Evolutionary conservation across 2,888 invertebrate species (phyloP), one percentile per base, ranked within the genome.

Genomic region (Phortica magna): DNA sequence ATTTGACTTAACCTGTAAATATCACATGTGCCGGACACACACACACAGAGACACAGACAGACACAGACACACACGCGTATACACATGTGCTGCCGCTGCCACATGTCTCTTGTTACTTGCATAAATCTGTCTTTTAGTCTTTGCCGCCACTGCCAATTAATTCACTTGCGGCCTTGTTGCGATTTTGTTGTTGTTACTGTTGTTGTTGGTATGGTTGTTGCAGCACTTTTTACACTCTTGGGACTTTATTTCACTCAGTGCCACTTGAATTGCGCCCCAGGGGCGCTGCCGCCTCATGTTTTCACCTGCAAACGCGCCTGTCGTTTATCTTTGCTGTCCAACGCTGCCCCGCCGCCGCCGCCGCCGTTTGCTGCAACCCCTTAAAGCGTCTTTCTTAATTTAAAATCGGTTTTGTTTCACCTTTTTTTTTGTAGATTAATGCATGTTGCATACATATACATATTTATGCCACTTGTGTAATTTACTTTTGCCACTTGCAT

Each of bases 41-140:
- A 59, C 59, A 59, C 1, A 31, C 59, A n/a, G n/a, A n/a, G n/a
- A 59, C 19, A 59, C 22, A 59, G 17, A 59, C 17, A 59, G n/a
- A 59, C 19, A 59, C 22, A 59, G 17, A 59, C 17, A 59, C 10
- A 19, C 22, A 9, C 59, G 10, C 59, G n/a, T 14, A 14, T 6
- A 19, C 59, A 19, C 59, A 59, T 5, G 5, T 31, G 31, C n/a
- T n/a, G n/a, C n/a, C 5, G 31, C 31, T 31, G 19, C 7, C 31
- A 64, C 31, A 64, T 39, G 19, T 10, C 64, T 17, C 67, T 42
- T 71, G 12, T 43, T 17, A 42, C 53, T 17, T 71, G 53, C 55
- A 82, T 81, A 83, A 83, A 83, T 83, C 81, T 83, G 77, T 80
- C 78, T 78, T 79, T 77, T 78, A 75, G 70, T 74, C 65, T 79